Base-by-base conservation (phyloP, 2,797 vertebrate genomes). In the Alosa sapidissima region DNA sequence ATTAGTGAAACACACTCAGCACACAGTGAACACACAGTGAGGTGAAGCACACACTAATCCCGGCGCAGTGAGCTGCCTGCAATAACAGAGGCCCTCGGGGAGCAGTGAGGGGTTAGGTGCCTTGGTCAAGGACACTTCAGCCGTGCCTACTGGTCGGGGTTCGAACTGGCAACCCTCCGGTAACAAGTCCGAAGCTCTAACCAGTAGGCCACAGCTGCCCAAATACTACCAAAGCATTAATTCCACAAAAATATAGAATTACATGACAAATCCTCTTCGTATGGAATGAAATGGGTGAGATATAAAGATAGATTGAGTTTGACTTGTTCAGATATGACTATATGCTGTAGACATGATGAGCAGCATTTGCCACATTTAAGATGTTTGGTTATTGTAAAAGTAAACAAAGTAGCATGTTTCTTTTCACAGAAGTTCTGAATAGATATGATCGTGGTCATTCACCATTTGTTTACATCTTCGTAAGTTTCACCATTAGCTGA, bases 211-310 rank as follows among this genome's bases (percentile, higher is more conserved):
- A 28, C 28, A 28, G 28, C 28, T 28, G 28, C 28, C 28, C 28
- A 28, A 28, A 28, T 28, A 28, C 28, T 47, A 21, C 41, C 19
- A 45, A 78, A 45, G 5, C 13, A 36, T 13, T 72, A 72, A 72
- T 41, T 47, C 72, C 72, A 78, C 41, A 78, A 78, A 78, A 78
- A 47, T 78, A 6, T 75, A 75, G 68, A 75, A 41, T 19, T 75
- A 41, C 4, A 75, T 16, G 14, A 75, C 68, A 41, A 41, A 41
- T 41, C 9, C 68, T 75, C 11, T 36, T 75, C 45, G 33, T 41
- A 45, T 41, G 33, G 33, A 33, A 36, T 33, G 41, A 75, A 68
- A 75, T 13, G 19, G 5, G 16, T 41, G 60, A 45, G 68, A 41
- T 45, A 47, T 47, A 47, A 78, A 9, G 16, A 47, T 10, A 47